Evolutionary conservation across 1,140 invertebrate species (phyloP), one percentile per base, ranked within the genome.

Genomic region (Drosophila bipectinata): DNA sequence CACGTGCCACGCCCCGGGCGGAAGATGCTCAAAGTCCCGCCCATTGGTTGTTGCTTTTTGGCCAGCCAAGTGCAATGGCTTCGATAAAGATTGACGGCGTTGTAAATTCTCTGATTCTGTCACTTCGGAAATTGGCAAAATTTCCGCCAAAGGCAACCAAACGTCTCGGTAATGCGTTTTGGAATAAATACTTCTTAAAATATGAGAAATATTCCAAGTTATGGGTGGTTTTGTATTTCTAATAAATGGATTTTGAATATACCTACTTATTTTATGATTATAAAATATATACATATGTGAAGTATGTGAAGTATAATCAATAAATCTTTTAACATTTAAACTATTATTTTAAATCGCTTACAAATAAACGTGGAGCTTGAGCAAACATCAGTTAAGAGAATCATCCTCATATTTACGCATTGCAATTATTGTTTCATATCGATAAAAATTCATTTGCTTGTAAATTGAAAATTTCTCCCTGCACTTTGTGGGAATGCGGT

Each of bases 21-120:
- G 3, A 4, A 18, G 41, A n/a, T n/a, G 51, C 12, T 12, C 49
- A 41, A 4, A 67, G 34, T 37, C 14, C 21, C 57, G 54, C 44
- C 34, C 77, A 54, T 26, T 77, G 56, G 59, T 66, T 75, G 66
- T 77, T 77, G 77, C 68, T 74, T 45, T 77, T 72, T 79, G 81
- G 64, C 63, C 82, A 85, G 58, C 73, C 82, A 88, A 88, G 72
- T 87, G 83, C 83, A 88, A 79, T 77, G 83, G 72, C 72, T 69
- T 63, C 79, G 89, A 91, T 89, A 90, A 78, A 87, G 79, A 91
- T 91, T 91, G 89, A 91, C 84, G 84, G 89, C 74, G 81, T 74
- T 87, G 72, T 90, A 91, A 91, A 91, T 91, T 91, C 80, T 83
- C 84, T 91, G 89, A 91, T 91, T 91, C 82, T 91, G 89, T 91